phyloP scores from a whole-genome alignment of 2,113 vertebrate genomes.

The rabbit (Oryctolagus cuniculus) region DNA sequence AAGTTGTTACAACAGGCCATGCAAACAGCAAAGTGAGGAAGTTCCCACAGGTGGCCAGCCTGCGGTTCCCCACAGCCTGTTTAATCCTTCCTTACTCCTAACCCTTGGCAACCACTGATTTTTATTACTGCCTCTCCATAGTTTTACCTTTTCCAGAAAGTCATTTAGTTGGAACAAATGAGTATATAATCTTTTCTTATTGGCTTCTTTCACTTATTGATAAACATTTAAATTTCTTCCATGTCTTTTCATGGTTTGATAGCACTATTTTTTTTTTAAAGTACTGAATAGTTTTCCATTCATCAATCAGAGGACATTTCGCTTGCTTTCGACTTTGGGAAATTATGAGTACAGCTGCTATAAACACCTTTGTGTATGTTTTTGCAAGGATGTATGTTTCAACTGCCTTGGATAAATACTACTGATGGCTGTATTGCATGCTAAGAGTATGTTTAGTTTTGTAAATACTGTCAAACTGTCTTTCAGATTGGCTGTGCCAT shows the following conservation, averaged over 20 bases:
- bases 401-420: neutral
- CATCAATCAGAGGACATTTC: neutral
- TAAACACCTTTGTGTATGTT: neutral
- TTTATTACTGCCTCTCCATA: too few species aligned
- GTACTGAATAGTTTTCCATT: neutral
- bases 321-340: neutral
- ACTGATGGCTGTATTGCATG: neutral
- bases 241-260: neutral
- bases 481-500: neutral
- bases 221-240: neutral
- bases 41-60: too few species aligned
- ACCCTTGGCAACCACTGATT: too few species aligned
- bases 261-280: neutral
- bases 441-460: neutral
- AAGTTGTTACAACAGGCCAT: too few species aligned
- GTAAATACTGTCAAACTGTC: neutral
- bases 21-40: too few species aligned
- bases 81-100: too few species aligned
- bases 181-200: neutral
- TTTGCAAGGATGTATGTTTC: neutral
- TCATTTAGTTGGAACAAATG: neutral
- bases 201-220: neutral
- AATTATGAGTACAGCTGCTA: neutral
- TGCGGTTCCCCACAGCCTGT: too few species aligned
- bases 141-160: neutral